phyloP scores from a whole-genome alignment of 2,888 invertebrate species.

The Mimumesa dahlbomi region DNA sequence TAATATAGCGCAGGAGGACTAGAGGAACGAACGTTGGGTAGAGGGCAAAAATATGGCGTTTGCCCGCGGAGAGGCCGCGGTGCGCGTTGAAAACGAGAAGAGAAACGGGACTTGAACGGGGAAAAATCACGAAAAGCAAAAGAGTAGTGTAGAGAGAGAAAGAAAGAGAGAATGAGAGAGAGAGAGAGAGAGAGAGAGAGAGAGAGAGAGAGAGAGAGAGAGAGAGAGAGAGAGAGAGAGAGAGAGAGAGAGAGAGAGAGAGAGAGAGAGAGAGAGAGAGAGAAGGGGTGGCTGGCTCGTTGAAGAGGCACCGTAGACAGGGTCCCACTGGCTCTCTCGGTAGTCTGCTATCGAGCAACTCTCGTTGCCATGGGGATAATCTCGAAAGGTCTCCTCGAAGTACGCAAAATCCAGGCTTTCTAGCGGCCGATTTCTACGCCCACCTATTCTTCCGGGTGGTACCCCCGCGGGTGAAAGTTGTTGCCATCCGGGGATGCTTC shows the following conservation, averaged over 20 bases:
- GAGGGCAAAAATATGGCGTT: slow-evolving; percentile 18
- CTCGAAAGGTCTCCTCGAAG: slow-evolving; percentile 50
- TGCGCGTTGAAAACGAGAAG: slow-evolving; percentile 9
- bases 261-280: not conserved
- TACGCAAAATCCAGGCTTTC: slow-evolving; percentile 47
- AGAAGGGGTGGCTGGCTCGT: slow-evolving; percentile 17
- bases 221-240: slow-evolving; percentile 1
- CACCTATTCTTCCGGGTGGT: slow-evolving; percentile 14
- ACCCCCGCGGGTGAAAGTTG: too few relatives aligned
- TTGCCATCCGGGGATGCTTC: too few relatives aligned
- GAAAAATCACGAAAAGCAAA: too few relatives aligned
- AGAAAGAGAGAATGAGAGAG: not conserved
- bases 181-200: slow-evolving; percentile 4
- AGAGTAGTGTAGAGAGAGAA: slow-evolving; percentile 23
- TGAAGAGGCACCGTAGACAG: slow-evolving; percentile 42
- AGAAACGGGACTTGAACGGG: slow-evolving; percentile 9
- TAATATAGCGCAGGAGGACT: slow-evolving; percentile 42
- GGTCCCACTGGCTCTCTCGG: slow-evolving; percentile 9
- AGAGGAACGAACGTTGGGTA: slow-evolving; percentile 12
- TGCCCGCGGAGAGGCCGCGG: not conserved
- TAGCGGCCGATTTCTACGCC: slow-evolving; percentile 19
- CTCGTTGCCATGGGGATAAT: slow-evolving; percentile 73
- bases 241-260: slow-evolving; percentile 7
- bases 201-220: slow-evolving; percentile 9
- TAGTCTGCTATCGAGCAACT: slow-evolving; percentile 68